These are phyloP conservation scores for Drosophila ambigua DNA, from an alignment of 1,140 invertebrate species.

Conservation along the genomic window DNA sequence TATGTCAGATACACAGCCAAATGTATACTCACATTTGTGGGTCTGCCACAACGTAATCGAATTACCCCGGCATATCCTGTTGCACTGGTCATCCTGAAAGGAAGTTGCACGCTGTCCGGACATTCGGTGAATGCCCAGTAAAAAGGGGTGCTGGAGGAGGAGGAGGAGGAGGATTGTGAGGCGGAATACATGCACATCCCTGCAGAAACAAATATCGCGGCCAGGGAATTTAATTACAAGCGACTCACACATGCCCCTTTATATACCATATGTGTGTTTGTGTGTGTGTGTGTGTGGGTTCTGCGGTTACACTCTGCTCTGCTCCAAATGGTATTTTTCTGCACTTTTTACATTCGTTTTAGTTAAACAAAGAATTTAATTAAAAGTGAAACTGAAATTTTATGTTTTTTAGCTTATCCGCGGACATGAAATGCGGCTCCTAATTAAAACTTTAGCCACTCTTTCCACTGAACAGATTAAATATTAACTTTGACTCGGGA, in stretches of 20 bases:
- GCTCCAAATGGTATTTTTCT: slow-evolving; percentile 42
- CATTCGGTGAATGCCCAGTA: slow-evolving; percentile 18
- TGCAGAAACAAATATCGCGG: slow-evolving; percentile 76
- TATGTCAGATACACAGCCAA: slow-evolving; percentile 1
- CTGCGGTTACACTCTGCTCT: slow-evolving; percentile 41
- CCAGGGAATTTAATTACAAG: slow-evolving; percentile 79
- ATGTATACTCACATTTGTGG: slow-evolving; percentile 5
- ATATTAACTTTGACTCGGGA: slow-evolving; percentile 33
- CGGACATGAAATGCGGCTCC: slow-evolving; percentile 41
- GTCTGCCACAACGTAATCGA: slow-evolving; percentile 59
- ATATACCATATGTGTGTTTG: background rate
- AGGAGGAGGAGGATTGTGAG: slow-evolving; percentile 1
- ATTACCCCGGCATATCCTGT: slow-evolving; percentile 69
- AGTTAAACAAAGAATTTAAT: slow-evolving; percentile 63
- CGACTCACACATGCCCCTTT: slow-evolving; percentile 24
- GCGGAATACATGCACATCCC: slow-evolving; percentile 3
- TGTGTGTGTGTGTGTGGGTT: slow-evolving; percentile 34
- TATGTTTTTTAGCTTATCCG: slow-evolving; percentile 41
- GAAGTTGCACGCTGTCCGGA: slow-evolving; percentile 45
- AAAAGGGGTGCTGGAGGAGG: background rate
- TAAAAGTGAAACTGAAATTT: slow-evolving; percentile 60
- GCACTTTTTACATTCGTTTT: slow-evolving; percentile 39
- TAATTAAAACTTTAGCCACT: slow-evolving; percentile 60
- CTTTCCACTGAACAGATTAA: slow-evolving; percentile 38
- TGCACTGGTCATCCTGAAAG: slow-evolving; percentile 50